Evolutionary conservation across 2,113 vertebrate genomes (phyloP).

Genomic region (Pachyramphus minor): DNA sequence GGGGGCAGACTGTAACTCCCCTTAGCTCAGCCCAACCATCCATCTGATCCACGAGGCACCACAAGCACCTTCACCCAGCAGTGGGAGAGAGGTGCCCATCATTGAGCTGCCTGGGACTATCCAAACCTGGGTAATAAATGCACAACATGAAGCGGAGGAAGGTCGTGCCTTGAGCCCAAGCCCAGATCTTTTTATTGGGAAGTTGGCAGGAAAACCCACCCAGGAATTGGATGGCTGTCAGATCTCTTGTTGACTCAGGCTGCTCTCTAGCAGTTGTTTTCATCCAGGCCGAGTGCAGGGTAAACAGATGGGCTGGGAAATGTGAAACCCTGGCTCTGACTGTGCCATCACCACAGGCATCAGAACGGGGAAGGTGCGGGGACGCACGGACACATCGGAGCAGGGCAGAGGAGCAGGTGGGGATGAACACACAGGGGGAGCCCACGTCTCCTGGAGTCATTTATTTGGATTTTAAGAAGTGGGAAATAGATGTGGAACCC

Average conservation of each 20-base stretch:
- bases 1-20: neutral
- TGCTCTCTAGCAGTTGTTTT: conserved; percentile 26
- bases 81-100: neutral
- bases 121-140: neutral
- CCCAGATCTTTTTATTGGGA: neutral
- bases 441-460: neutral
- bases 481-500: neutral
- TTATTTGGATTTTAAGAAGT: neutral
- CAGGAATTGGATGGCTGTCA: neutral
- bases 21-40: neutral
- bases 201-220: neutral
- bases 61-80: neutral
- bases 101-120: neutral
- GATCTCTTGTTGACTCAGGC: conserved; percentile 32
- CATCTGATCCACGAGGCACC: rapidly evolving
- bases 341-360: rapidly evolving
- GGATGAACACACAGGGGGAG: neutral
- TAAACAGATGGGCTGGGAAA: conserved; percentile 27
- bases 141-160: neutral
- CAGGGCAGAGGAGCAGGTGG: neutral
- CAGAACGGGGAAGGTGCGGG: rapidly evolving
- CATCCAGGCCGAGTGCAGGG: neutral
- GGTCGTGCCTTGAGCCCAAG: neutral
- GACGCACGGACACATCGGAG: rapidly evolving
- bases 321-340: neutral